Percentiles rank a stretch among this genome's conserved stretches.
These are phyloP conservation scores for Phylloscopus whistleri DNA, from an alignment of 2,113 vertebrate genomes.

Conservation along the genomic window DNA sequence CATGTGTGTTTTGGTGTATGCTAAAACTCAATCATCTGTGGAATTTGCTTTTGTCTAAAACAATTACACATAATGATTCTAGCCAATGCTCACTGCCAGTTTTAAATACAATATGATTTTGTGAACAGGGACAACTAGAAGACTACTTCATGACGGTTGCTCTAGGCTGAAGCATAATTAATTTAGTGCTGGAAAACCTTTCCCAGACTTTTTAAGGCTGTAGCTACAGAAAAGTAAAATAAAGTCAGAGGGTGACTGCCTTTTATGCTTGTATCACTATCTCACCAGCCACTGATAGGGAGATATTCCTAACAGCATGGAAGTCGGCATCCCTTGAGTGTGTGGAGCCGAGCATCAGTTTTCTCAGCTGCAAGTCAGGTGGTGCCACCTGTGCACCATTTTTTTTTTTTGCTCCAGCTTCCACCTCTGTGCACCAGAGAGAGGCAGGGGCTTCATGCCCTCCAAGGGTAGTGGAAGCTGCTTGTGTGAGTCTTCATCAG, in stretches of 20 bases:
- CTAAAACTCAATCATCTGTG: conserved; percentile 45
- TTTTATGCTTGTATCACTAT: neutral
- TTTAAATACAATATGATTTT: neutral
- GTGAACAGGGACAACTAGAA: neutral
- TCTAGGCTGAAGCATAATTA: neutral
- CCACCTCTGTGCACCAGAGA: neutral
- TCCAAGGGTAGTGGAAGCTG: neutral
- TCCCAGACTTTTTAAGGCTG: neutral
- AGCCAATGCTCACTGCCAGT: conserved; percentile 6
- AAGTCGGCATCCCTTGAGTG: neutral
- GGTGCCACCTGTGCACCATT: neutral
- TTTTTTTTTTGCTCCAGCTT: neutral
- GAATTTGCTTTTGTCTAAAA: conserved; percentile 17
- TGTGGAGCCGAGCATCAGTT: neutral
- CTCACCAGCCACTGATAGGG: neutral
- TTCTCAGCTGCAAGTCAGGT: neutral
- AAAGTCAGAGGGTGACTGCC: neutral
- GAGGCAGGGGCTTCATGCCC: neutral
- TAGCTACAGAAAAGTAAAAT: neutral
- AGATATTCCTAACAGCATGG: neutral
- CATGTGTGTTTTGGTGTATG: neutral
- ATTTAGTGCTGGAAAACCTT: neutral
- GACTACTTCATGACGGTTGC: neutral
- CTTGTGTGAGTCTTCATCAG: neutral
- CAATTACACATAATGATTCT: neutral